Base-by-base conservation (phyloP, 2,888 invertebrate species). In the Drosophila niveifrons region DNA sequence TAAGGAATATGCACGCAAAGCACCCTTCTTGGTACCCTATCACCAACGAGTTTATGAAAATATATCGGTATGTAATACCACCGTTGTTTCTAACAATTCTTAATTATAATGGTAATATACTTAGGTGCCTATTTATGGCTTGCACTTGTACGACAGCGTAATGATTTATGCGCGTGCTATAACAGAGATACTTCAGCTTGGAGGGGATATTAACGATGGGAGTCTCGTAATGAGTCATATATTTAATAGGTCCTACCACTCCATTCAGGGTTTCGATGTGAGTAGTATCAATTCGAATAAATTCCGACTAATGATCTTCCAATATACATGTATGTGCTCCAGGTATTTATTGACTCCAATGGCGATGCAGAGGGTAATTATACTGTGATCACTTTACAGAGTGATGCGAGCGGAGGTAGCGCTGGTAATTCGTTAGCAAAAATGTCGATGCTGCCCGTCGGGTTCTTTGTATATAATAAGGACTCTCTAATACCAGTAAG, bases 341-440 rank as follows among this genome's bases (percentile, higher is more conserved):
- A 96, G 96, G 96, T 96, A 9, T 95, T 95, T 81, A 97, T 98
- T 88, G 97, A 98, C 91, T 94, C 94, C 2, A 96, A 96, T 74
- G 98, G 98, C 0, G 97, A 98, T 88, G 97, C 98, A 0, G 97
- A 98, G 89, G 98, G 97, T 0, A 98, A 98, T 92, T 98, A 96
- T 92, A 96, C 97, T 0, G 96, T 98, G 0, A 95, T 98, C 23
- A 95, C 96, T 0, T 93, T 97, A 53, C 93, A 96, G 71, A 94
- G 94, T 48, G 95, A 96, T 80, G 90, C 93, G 9, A 82, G 63
- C 18, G 65, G 50, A 1, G 75, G 63, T 2, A 46, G 23, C 11
- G 46, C 70, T 4, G 39, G 53, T 0, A 75, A 65, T 23, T 90
- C 90, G 0, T 92, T 94, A 0, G 92, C 94, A 0, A 93, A 94